Evolutionary conservation across 2,797 vertebrate genomes (phyloP).

Genomic region (Tadarida brasiliensis): DNA sequence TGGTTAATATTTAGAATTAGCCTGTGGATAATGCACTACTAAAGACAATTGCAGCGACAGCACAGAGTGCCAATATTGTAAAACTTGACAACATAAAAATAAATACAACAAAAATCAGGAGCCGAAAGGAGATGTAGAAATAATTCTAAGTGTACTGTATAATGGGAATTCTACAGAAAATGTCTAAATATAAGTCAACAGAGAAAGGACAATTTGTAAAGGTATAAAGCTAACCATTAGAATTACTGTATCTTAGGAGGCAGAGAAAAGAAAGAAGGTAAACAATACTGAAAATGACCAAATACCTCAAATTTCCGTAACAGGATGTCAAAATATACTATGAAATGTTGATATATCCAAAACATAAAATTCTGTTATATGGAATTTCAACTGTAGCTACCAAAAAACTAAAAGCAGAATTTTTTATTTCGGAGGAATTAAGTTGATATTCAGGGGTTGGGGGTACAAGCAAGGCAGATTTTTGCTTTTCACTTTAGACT

Average conservation of each 20-base stretch:
- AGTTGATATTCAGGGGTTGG: not conserved
- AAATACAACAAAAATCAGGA: not conserved
- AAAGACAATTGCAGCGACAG: not conserved
- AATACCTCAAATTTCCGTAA: slow-evolving; percentile 27
- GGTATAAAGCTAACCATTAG: not conserved
- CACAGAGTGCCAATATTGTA: not conserved
- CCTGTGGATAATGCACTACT: not conserved
- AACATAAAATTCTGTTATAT: not conserved
- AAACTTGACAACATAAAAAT: slow-evolving; percentile 48
- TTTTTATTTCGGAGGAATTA: not conserved
- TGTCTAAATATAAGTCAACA: not conserved
- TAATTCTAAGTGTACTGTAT: not conserved
- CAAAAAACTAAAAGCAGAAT: slow-evolving; percentile 34
- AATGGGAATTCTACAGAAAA: not conserved
- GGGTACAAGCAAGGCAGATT: not conserved
- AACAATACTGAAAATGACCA: not conserved
- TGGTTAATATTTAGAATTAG: slow-evolving; percentile 24
- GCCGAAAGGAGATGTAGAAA: not conserved
- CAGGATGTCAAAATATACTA: not conserved
- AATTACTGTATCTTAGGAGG: not conserved
- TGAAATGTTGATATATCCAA: not conserved
- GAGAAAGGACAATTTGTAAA: not conserved
- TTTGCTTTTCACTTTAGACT: slow-evolving; percentile 24
- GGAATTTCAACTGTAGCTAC: not conserved
- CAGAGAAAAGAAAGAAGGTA: not conserved